Conservation (phyloP, 2,888 invertebrate species). For the Pecten maximus region DNA sequence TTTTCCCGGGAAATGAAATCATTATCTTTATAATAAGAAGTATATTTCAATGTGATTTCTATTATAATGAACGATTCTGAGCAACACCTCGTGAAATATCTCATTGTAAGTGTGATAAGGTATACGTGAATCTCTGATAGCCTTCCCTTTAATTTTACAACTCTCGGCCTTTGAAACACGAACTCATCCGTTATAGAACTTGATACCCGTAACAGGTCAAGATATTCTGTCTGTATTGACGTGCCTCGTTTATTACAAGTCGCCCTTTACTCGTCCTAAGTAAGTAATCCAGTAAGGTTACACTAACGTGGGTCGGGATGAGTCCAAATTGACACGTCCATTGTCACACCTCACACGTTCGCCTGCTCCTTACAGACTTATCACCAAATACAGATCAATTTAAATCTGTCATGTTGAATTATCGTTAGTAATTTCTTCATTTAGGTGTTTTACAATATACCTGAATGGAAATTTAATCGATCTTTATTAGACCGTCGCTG, state of each 20-base stretch:
- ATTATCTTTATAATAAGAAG: no score
- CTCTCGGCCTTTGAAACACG: neutral
- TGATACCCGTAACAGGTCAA: neutral
- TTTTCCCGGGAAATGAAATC: no score
- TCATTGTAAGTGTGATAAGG: neutral
- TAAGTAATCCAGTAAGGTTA: conserved; percentile 5
- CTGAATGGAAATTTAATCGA: neutral
- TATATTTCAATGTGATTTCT: no score
- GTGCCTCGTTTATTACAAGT: neutral
- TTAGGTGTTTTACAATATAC: conserved; percentile 13
- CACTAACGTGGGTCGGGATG: neutral
- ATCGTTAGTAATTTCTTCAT: conserved; percentile 2
- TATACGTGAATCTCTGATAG: neutral
- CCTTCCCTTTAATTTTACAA: neutral
- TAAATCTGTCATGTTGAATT: conserved; percentile 13
- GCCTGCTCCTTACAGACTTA: neutral
- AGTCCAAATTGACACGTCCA: neutral
- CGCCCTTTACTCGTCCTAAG: neutral
- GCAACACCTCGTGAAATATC: neutral
- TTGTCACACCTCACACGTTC: neutral
- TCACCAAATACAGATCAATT: conserved; percentile 2
- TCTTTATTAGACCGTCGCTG: neutral
- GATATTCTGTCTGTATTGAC: neutral
- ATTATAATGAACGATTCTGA: neutral
- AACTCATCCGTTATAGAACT: neutral